phyloP scores from a whole-genome alignment of 1,140 invertebrate genomes.

The Paraescarpia echinospica region DNA sequence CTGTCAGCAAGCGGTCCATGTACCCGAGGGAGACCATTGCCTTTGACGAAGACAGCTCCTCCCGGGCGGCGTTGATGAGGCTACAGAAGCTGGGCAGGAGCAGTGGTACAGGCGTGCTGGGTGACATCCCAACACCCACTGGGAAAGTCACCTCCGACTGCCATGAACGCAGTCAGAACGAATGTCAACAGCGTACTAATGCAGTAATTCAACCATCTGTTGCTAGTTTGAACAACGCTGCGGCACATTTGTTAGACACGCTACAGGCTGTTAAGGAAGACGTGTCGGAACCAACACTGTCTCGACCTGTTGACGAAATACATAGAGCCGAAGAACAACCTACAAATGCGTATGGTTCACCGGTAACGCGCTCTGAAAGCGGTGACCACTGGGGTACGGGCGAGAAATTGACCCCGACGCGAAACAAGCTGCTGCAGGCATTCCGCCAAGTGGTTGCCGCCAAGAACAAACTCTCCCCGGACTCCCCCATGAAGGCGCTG shows the following conservation, averaged over 20 bases:
- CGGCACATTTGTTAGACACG: not conserved
- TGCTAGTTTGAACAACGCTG: not conserved
- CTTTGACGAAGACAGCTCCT: not conserved
- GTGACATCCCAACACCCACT: not conserved
- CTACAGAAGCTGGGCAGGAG: not conserved
- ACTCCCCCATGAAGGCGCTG: not conserved
- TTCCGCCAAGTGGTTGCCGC: slow-evolving; percentile 11
- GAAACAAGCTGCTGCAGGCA: not conserved
- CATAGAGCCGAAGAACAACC: not conserved
- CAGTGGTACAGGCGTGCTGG: not conserved
- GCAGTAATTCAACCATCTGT: not conserved
- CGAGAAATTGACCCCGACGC: not conserved
- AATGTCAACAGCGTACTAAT: not conserved
- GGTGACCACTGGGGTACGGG: not conserved
- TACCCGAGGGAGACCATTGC: not conserved
- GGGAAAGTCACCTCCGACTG: not conserved
- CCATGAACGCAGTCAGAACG: not conserved
- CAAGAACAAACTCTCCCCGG: not conserved
- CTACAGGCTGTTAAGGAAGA: not conserved
- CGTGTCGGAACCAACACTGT: not conserved
- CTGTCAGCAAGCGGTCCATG: not conserved
- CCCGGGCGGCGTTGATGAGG: not conserved
- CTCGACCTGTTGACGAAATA: not conserved
- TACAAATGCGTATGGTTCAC: not conserved
- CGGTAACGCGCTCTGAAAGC: not conserved